Conservation (phyloP, 1,140 invertebrate genomes). For the Tetramorium parvispinum region DNA sequence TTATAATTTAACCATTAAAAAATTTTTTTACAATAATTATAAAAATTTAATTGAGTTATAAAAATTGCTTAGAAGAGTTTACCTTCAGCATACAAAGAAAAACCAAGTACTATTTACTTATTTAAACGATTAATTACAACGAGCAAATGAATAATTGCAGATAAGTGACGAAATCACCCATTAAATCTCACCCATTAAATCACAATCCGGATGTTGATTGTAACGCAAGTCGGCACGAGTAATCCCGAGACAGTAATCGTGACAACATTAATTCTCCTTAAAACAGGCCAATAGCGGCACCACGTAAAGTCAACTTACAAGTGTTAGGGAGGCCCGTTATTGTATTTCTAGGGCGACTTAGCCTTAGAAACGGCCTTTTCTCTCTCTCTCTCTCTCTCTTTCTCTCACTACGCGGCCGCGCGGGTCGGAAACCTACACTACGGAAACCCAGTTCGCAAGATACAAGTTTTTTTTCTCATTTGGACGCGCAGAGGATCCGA, state of each 20-base stretch:
- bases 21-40: no score
- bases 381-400: neutral
- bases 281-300: neutral
- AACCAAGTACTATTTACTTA: neutral
- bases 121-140: neutral
- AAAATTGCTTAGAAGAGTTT: slow-evolving; percentile 29
- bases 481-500: neutral
- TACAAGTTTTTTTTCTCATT: slow-evolving; percentile 32
- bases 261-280: slow-evolving; percentile 20
- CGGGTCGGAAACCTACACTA: slow-evolving; percentile 39
- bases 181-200: neutral
- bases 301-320: slow-evolving; percentile 34
- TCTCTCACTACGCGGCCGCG: no score
- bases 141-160: neutral
- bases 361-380: neutral
- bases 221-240: neutral
- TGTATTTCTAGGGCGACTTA: slow-evolving; percentile 45
- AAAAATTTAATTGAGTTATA: neutral
- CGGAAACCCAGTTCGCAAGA: slow-evolving; percentile 46
- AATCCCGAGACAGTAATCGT: slow-evolving; percentile 15
- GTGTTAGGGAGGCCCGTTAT: slow-evolving; percentile 54
- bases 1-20: neutral
- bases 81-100: neutral
- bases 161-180: neutral
- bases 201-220: neutral